A percentile compares a stretch with the other conserved stretches of the same genome.
Evolutionary conservation across 2,888 invertebrate genomes (phyloP).

Genomic region (Conistra vaccinii): DNA sequence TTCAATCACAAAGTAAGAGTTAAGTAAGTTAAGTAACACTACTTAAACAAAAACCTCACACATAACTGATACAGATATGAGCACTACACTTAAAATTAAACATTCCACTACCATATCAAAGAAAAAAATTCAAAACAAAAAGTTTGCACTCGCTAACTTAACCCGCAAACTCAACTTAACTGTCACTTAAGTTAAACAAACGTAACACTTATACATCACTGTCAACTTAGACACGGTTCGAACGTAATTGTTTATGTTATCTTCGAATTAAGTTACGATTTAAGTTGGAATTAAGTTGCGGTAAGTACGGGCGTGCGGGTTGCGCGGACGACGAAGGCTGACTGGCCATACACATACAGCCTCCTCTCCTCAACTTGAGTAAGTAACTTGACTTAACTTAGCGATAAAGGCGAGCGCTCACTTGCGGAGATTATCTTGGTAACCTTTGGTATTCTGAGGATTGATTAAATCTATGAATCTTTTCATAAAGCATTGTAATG

Average conservation of each 20-base stretch:
- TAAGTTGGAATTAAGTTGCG: constrained; percentile 70
- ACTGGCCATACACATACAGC: constrained; percentile 75
- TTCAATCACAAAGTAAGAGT: constrained; percentile 34
- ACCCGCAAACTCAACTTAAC: constrained; percentile 65
- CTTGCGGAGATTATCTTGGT: constrained; percentile 60
- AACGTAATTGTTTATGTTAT: constrained; percentile 56
- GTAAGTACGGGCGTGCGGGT: constrained; percentile 71
- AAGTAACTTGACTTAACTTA: constrained; percentile 65
- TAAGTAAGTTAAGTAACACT: constrained; percentile 28
- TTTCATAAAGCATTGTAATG: constrained; percentile 53
- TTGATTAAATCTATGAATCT: constrained; percentile 60
- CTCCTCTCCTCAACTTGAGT: constrained; percentile 60
- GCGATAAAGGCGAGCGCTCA: constrained; percentile 64
- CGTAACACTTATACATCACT: constrained; percentile 42
- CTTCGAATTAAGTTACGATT: constrained; percentile 74
- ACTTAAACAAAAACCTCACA: constrained; percentile 49
- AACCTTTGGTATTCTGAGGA: constrained; percentile 58
- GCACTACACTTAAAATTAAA: constrained; percentile 71
- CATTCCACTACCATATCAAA: constrained; percentile 73
- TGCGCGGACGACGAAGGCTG: constrained; percentile 64
- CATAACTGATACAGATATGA: constrained; percentile 60
- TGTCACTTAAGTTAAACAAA: constrained; percentile 51
- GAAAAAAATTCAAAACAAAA: constrained; percentile 73
- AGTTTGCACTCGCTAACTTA: constrained; percentile 70
- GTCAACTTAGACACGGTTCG: constrained; percentile 43